These are phyloP conservation scores for Silvanus unidentatus DNA, from an alignment of 2,888 invertebrate genomes.

Conservation along the genomic window DNA sequence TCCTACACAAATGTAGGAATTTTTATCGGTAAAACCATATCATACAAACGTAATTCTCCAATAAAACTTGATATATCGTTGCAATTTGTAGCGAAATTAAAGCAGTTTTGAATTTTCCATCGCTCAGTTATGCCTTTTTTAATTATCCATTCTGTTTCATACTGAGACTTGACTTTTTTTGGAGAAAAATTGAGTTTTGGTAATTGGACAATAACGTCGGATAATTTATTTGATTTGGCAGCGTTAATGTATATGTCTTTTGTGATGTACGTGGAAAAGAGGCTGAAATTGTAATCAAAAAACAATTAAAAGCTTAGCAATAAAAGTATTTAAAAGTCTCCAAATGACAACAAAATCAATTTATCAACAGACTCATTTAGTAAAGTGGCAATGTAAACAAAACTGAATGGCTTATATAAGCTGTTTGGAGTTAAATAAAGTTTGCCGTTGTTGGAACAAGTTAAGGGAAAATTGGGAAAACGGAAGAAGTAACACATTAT, in stretches of 20 bases:
- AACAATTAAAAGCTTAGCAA: too few relatives aligned
- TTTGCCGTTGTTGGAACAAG: constrained; percentile 12
- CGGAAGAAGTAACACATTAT: constrained; percentile 17
- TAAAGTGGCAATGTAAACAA: constrained; percentile 12
- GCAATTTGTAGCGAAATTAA: constrained; percentile 21
- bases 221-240: too few relatives aligned
- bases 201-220: too few relatives aligned
- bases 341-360: constrained; percentile 6
- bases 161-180: too few relatives aligned
- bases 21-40: too few relatives aligned
- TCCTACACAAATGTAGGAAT: too few relatives aligned
- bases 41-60: constrained; percentile 13
- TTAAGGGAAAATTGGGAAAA: constrained; percentile 20
- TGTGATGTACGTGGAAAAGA: too few relatives aligned
- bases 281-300: too few relatives aligned
- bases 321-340: constrained; percentile 17
- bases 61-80: constrained; percentile 23
- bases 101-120: constrained; percentile 22
- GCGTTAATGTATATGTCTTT: too few relatives aligned
- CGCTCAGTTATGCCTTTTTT: constrained; percentile 26
- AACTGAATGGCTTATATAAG: constrained; percentile 6
- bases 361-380: constrained; percentile 10
- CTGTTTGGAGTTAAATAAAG: constrained; percentile 17
- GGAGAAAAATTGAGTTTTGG: too few relatives aligned
- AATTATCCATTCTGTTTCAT: constrained; percentile 19